A percentile compares a stretch with the other conserved stretches of the same genome.
These are phyloP conservation scores for Gasterosteus nipponicus DNA, from an alignment of 2,113 vertebrate genomes.

Conservation along the genomic window DNA sequence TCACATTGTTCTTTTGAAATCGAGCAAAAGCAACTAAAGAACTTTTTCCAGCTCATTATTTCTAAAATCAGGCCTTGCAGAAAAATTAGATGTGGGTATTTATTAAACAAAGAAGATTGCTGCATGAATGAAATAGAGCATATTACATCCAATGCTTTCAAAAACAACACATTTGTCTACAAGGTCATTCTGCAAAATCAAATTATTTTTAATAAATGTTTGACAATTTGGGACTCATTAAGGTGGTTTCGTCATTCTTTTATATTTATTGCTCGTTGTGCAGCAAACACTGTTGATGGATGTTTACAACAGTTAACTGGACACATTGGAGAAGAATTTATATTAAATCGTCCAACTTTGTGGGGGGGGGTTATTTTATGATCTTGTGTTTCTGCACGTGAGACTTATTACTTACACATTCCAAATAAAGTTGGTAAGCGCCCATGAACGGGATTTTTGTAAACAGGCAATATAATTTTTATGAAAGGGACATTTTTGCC, in stretches of 20 bases:
- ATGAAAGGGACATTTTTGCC: background rate
- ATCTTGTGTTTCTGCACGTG: background rate
- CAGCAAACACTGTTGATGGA: constrained; percentile 2
- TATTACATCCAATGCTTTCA: no score
- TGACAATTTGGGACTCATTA: background rate
- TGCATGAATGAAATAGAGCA: no score
- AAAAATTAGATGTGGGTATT: background rate
- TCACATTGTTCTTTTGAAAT: background rate
- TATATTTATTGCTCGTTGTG: background rate
- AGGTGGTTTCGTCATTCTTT: background rate
- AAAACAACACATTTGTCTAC: background rate
- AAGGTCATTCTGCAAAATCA: background rate
- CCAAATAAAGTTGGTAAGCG: background rate
- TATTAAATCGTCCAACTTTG: background rate
- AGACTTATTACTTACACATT: background rate
- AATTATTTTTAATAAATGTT: background rate
- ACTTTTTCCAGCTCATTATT: background rate
- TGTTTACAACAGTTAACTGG: background rate
- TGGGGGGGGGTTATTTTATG: background rate
- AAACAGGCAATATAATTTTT: background rate
- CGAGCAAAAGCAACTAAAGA: background rate
- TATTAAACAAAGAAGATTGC: no score
- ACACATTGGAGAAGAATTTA: background rate
- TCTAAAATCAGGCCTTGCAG: background rate
- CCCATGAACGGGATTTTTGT: background rate